These are phyloP conservation scores for Pseudorectes ferrugineus DNA, from an alignment of 2,113 vertebrate genomes.

Conservation along the genomic window DNA sequence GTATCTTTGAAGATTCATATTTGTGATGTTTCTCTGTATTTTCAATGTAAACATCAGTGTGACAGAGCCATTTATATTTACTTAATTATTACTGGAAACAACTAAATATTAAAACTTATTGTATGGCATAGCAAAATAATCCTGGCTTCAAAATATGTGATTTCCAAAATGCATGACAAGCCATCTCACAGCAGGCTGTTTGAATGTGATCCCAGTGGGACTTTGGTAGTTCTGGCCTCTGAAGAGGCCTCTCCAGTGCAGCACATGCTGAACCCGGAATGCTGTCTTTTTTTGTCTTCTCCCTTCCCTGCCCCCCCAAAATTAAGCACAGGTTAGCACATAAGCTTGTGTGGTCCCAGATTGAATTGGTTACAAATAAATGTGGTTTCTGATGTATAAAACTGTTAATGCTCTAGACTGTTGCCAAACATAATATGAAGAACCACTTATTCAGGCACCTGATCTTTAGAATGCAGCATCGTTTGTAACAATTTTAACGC, in stretches of 20 bases:
- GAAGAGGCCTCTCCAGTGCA: not conserved
- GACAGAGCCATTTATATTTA: not conserved
- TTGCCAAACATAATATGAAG: slow-evolving; percentile 69
- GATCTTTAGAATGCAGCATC: slow-evolving; percentile 79
- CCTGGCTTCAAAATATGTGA: not conserved
- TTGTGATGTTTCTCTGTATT: not conserved
- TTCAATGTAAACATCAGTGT: not conserved
- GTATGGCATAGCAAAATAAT: not conserved
- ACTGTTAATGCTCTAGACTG: slow-evolving; percentile 52
- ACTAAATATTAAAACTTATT: not conserved
- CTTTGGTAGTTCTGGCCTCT: not conserved
- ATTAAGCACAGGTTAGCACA: not conserved
- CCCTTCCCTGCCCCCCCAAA: not conserved
- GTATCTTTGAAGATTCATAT: not conserved
- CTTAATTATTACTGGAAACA: not conserved
- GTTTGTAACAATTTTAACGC: slow-evolving; percentile 87
- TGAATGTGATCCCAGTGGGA: not conserved
- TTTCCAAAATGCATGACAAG: not conserved
- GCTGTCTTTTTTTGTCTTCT: too few species aligned
- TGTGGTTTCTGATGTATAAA: slow-evolving; percentile 48
- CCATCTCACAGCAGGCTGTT: not conserved
- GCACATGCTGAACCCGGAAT: not conserved
- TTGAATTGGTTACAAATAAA: slow-evolving; percentile 1
- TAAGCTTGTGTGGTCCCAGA: not conserved
- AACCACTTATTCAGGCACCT: slow-evolving; percentile 72